Base-by-base conservation (phyloP, 2,113 vertebrate species). In the Oryzias curvinotus region DNA sequence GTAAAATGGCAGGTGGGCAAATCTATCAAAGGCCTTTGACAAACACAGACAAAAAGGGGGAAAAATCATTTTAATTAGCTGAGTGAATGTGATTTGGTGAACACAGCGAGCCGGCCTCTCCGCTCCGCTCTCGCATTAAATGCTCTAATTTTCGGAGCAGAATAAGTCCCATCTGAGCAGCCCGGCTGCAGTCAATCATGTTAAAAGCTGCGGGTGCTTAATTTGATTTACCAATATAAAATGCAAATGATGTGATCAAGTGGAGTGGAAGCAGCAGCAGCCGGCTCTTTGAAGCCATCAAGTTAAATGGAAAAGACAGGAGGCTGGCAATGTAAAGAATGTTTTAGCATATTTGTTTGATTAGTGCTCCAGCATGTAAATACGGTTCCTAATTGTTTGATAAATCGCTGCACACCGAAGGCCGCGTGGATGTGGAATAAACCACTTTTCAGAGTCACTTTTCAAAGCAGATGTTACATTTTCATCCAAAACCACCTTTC, bases 201-300 rank as follows among this genome's bases (percentile, higher is more conserved):
- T 94, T 99, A 98, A 99, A 98, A 98, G 97, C 96, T 92, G 94
- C 85, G 93, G 95, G 94, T 96, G 95, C 95, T 97, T 98, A 97
- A 99, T 98, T 99, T 98, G 96, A 99, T 99, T 98, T 99, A 98
- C 96, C 97, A 99, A 98, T 99, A 98, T 98, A 98, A 99, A 97
- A 99, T 99, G 97, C 96, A 98, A 97, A 99, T 99, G 75, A 96
- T 94, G 94, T 97, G 95, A 94, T 98, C 95, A 96, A 98, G 94
- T 96, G 93, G 95, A 98, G 95, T 96, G 94, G 94, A 92, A 94
- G 94, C 93, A 92, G 91, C 91, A 92, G 90, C 86, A 94, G 91
- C 78, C 90, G 92, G 95, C 95, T 95, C 93, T 96, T 95, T 98
- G 94, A 96, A 95, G 91, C 94, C 95, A 96, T 98, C 95, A 96